Conservation (phyloP, 2,113 vertebrate species). For the Zonotrichia leucophrys region DNA sequence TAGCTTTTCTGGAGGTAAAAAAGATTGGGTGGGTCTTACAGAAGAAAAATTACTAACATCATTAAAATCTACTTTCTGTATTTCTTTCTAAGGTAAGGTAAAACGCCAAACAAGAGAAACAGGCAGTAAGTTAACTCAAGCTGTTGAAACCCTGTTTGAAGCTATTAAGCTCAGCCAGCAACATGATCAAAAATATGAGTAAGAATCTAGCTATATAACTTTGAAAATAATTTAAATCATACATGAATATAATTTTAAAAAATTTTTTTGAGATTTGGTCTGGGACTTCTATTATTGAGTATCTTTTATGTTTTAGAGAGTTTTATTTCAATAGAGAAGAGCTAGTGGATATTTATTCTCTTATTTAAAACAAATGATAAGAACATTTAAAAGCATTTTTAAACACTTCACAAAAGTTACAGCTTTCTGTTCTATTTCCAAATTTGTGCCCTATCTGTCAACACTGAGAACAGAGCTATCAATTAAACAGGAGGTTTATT, state of each 20-base stretch:
- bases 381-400: background rate
- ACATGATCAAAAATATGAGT: slow-evolving; percentile 81
- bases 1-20: background rate
- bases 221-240: background rate
- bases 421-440: background rate
- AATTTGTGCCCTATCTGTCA: background rate
- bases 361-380: background rate
- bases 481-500: slow-evolving; percentile 26
- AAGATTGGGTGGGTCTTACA: background rate
- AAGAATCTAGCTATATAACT: slow-evolving; percentile 36
- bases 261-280: background rate
- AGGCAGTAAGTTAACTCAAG: slow-evolving; percentile 26
- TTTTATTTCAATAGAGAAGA: background rate
- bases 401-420: background rate
- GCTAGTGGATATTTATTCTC: background rate
- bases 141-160: slow-evolving; percentile 72
- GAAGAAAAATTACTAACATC: background rate
- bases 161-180: slow-evolving; percentile 73
- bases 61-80: background rate
- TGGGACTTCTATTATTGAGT: background rate
- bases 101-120: slow-evolving; percentile 68
- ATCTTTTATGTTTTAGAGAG: background rate
- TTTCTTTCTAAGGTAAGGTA: slow-evolving; percentile 74
- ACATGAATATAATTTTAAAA: background rate
- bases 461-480: slow-evolving; percentile 14